phyloP scores from a whole-genome alignment of 1,140 invertebrate species.

The Caenorhabditis briggsae region DNA sequence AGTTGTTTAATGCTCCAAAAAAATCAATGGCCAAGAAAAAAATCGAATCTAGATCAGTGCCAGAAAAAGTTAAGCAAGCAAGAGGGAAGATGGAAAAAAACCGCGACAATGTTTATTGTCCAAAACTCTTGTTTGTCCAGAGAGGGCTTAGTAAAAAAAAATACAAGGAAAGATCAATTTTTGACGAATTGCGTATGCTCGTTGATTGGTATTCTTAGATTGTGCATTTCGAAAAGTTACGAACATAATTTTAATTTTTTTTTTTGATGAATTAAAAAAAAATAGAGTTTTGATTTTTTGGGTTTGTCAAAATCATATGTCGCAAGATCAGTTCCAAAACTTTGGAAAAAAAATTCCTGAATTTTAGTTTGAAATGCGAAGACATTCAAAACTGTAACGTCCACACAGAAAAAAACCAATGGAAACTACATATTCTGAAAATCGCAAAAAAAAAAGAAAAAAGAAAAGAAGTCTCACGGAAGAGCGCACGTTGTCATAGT shows the following conservation, averaged over 20 bases:
- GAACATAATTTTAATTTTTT: not conserved
- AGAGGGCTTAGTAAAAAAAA: constrained; percentile 36
- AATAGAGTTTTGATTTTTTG: not conserved
- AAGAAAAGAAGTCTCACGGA: not conserved
- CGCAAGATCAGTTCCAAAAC: not conserved
- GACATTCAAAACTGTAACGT: not conserved
- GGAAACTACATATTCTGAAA: too few species aligned
- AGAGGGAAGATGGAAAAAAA: not conserved
- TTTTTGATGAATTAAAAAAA: not conserved
- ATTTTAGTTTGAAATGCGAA: not conserved
- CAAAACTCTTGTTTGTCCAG: not conserved
- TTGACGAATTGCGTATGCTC: not conserved
- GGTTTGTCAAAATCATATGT: not conserved
- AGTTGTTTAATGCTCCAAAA: not conserved
- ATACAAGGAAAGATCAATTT: constrained; percentile 12
- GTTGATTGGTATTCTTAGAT: not conserved
- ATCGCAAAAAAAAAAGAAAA: too few species aligned
- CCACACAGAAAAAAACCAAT: not conserved
- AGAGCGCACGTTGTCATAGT: constrained; percentile 1
- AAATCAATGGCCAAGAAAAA: not conserved
- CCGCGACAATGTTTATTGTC: constrained; percentile 50
- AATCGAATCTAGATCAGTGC: constrained; percentile 21
- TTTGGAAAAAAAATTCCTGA: not conserved
- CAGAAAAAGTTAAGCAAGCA: constrained; percentile 13
- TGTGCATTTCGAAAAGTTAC: not conserved